A percentile compares a stretch with the other conserved stretches of the same genome.
phyloP scores from a whole-genome alignment of 1,140 invertebrate species.

The Brachionus calyciflorus region DNA sequence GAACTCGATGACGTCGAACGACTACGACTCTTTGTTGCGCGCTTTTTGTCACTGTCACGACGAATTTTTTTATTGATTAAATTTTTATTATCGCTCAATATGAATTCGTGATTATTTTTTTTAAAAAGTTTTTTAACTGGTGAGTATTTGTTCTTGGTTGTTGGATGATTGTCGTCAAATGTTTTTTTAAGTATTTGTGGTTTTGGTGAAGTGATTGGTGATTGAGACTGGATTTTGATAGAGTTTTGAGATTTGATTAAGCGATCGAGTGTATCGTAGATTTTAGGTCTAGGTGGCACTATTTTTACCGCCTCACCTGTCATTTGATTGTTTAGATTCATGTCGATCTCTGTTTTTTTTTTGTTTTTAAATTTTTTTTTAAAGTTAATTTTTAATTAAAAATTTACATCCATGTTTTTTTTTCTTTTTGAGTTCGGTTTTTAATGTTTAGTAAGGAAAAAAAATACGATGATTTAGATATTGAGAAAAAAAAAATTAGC shows the following conservation, averaged over 20 bases:
- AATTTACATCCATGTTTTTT: too few species aligned
- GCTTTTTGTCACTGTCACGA: too few species aligned
- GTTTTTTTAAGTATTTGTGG: neutral
- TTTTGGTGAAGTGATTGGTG: neutral
- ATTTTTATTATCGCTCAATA: neutral
- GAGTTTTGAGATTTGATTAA: neutral
- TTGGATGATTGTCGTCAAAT: neutral
- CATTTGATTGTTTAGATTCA: too few species aligned
- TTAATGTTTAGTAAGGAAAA: too few species aligned
- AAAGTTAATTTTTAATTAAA: too few species aligned
- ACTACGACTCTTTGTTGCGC: too few species aligned
- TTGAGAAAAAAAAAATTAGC: too few species aligned
- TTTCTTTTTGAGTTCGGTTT: too few species aligned
- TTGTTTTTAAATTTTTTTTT: too few species aligned
- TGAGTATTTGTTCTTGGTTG: neutral
- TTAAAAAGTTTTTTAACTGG: neutral
- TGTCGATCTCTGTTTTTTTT: too few species aligned
- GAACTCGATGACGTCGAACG: neutral
- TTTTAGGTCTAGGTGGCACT: neutral
- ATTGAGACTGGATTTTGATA: neutral
- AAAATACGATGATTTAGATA: too few species aligned
- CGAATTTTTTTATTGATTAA: slow-evolving; percentile 28
- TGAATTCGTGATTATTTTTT: slow-evolving; percentile 23
- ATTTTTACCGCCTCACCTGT: too few species aligned
- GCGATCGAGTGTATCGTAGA: slow-evolving; percentile 1